phyloP scores from a whole-genome alignment of 1,140 invertebrate species.

The Trachelipus rathkii region DNA sequence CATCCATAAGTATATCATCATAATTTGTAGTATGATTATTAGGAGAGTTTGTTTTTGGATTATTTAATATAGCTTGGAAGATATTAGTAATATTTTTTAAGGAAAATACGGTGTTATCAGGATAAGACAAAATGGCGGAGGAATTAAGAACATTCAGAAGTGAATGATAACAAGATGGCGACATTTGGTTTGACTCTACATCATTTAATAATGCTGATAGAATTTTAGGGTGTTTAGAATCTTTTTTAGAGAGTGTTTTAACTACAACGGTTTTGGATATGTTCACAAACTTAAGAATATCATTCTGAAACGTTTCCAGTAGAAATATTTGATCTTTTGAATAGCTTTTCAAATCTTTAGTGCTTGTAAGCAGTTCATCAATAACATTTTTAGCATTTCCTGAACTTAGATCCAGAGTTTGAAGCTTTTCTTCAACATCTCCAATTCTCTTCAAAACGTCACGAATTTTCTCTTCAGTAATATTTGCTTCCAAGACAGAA shows the following conservation, averaged over 20 bases:
- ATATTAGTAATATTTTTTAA: too few relatives aligned
- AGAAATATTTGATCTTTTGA: conserved; percentile 9
- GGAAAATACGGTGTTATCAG: too few relatives aligned
- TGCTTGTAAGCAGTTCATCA: conserved; percentile 17
- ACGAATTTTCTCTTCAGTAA: conserved; percentile 18
- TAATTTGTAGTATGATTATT: background rate
- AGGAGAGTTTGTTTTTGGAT: background rate
- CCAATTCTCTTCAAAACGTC: background rate
- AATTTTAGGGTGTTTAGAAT: background rate
- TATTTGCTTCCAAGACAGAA: conserved; percentile 1
- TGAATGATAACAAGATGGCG: too few relatives aligned
- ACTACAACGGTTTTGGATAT: background rate
- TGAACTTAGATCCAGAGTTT: background rate
- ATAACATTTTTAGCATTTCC: conserved; percentile 8
- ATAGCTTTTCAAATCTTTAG: conserved; percentile 25
- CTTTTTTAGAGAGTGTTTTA: background rate
- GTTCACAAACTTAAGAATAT: background rate
- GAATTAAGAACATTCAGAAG: too few relatives aligned
- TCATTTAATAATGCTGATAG: background rate
- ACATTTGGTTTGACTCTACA: too few relatives aligned
- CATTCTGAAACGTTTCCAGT: background rate
- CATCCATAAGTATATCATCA: background rate
- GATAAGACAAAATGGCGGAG: too few relatives aligned
- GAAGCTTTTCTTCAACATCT: conserved; percentile 16
- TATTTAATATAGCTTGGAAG: background rate